These are phyloP conservation scores for Papilio demoleus DNA, from an alignment of 2,888 invertebrate genomes.

Conservation along the genomic window DNA sequence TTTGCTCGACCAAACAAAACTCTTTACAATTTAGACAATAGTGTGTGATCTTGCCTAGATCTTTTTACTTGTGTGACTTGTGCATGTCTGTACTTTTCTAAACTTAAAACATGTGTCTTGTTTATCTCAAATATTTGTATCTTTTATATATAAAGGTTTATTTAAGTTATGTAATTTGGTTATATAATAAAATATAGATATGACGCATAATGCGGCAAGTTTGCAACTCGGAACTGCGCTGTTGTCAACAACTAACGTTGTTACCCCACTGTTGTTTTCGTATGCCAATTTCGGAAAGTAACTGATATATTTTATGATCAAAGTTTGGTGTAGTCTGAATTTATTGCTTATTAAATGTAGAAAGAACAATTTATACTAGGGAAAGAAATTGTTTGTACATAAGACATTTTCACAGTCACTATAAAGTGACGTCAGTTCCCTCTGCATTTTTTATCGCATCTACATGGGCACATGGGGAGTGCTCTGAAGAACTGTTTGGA, in stretches of 20 bases:
- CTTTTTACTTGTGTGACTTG: neutral
- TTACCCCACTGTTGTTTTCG: neutral
- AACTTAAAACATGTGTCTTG: neutral
- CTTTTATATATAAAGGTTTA: too few relatives aligned
- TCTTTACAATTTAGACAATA: neutral
- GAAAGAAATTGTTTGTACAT: too few relatives aligned
- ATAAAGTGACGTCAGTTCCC: too few relatives aligned
- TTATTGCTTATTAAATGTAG: neutral
- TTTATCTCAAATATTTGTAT: neutral
- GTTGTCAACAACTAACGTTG: neutral
- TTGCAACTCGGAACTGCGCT: neutral
- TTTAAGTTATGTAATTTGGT: too few relatives aligned
- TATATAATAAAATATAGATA: neutral
- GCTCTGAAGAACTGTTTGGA: too few relatives aligned
- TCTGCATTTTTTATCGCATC: too few relatives aligned
- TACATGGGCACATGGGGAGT: too few relatives aligned
- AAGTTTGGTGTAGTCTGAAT: neutral
- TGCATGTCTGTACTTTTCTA: neutral
- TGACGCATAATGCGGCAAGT: neutral
- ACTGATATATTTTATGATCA: conserved; percentile 4
- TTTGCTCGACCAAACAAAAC: conserved; percentile 8
- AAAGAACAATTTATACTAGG: too few relatives aligned
- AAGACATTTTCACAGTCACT: too few relatives aligned
- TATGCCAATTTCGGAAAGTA: conserved; percentile 1
- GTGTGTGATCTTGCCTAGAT: neutral